These are phyloP conservation scores for Metellina segmentata DNA, from an alignment of 2,888 invertebrate species.

Conservation along the genomic window DNA sequence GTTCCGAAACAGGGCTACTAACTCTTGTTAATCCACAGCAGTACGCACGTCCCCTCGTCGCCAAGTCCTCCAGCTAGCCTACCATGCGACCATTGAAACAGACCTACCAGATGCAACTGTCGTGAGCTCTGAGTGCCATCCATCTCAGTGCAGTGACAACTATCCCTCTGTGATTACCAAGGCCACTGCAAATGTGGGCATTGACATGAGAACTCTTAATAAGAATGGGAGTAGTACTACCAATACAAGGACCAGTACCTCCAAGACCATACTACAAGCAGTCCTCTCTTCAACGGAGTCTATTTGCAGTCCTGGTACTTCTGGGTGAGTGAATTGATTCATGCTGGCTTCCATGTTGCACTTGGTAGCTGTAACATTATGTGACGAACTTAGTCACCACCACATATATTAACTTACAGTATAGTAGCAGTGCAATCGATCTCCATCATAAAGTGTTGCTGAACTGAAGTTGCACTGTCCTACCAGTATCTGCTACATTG, in stretches of 20 bases:
- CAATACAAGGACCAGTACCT: neutral
- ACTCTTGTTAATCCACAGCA: neutral
- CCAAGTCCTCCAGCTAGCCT: neutral
- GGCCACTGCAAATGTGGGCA: conserved; percentile 67
- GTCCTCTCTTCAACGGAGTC: conserved; percentile 55
- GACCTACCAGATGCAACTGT: conserved; percentile 9
- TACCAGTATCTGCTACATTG: too few species aligned
- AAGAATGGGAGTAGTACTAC: neutral
- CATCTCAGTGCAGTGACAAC: conserved; percentile 25
- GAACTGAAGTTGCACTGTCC: too few species aligned
- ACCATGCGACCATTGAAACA: conserved; percentile 17
- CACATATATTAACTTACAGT: too few species aligned
- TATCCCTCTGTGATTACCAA: conserved; percentile 65
- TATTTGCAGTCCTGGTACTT: conserved; percentile 18
- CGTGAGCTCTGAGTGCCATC: neutral
- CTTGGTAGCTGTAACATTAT: too few species aligned
- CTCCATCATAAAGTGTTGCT: too few species aligned
- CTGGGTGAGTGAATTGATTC: conserved; percentile 22
- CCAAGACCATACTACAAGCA: conserved; percentile 43
- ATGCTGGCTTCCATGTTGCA: too few species aligned
- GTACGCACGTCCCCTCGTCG: neutral
- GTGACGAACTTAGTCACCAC: too few species aligned
- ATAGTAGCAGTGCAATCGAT: too few species aligned
- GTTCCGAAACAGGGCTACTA: neutral
- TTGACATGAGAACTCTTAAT: conserved; percentile 59